Evolutionary conservation across 2,797 vertebrate species (phyloP).

Genomic region (Buceros bicornis): DNA sequence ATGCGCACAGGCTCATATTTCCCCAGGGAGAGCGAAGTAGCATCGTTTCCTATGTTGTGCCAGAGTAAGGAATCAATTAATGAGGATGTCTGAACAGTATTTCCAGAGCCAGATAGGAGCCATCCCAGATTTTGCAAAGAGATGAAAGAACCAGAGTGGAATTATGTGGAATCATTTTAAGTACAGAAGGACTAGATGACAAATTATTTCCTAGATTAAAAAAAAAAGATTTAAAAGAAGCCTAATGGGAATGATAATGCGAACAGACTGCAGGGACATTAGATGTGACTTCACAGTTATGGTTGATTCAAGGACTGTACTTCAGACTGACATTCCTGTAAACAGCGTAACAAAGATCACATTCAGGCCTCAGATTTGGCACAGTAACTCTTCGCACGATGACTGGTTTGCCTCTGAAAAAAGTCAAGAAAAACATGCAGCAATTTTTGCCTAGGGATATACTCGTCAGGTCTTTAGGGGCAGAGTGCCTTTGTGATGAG

Average conservation of each 20-base stretch:
- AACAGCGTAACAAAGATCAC: constrained; percentile 46
- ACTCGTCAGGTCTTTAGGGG: background rate
- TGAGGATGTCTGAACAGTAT: constrained; percentile 41
- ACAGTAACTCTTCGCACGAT: background rate
- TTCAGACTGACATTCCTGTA: constrained; percentile 43
- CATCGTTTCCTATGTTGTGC: background rate
- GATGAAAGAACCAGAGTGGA: constrained; percentile 34
- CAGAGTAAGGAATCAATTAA: constrained; percentile 68
- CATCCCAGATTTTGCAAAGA: constrained; percentile 46
- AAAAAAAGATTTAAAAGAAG: background rate
- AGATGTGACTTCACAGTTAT: constrained; percentile 13
- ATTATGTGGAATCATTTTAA: constrained; percentile 31
- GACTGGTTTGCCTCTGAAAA: constrained; percentile 22
- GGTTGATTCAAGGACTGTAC: constrained; percentile 5
- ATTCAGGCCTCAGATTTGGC: constrained; percentile 41
- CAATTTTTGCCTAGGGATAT: constrained; percentile 42
- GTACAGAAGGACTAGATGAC: constrained; percentile 29
- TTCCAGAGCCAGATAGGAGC: constrained; percentile 57
- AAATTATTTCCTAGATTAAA: constrained; percentile 42
- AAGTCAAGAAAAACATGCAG: constrained; percentile 18
- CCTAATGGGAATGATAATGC: background rate
- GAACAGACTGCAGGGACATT: background rate
- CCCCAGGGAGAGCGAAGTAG: constrained; percentile 39
- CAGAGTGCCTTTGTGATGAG: background rate
- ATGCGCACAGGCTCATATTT: background rate